Base-by-base conservation (phyloP, 2,797 vertebrate genomes). In the Clarias pachynema region DNA sequence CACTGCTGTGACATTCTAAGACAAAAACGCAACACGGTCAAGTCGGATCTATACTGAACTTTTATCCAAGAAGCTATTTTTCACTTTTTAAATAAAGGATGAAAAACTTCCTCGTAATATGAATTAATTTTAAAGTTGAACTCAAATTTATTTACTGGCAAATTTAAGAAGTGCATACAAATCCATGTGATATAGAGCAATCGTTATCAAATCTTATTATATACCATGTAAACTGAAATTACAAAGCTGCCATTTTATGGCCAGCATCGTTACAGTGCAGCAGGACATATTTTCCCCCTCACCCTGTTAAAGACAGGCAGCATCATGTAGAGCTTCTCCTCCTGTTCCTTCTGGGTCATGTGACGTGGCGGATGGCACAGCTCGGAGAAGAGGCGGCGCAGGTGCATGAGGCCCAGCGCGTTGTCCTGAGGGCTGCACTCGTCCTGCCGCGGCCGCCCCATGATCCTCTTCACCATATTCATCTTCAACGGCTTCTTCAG, bases 391-490 rank as follows among this genome's bases (percentile, higher is more conserved):
- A 99, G 98, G 79, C 98, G 96, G 5, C 98, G 96, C 87, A 99
- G 95, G 90, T 99, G 98, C 98, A 99, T 99, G 86, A 99, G 94
- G 79, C 98, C 98, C 87, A 99, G 94, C 0, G 98, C 97, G 0
- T 99, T 99, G 94, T 99, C 98, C 93, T 99, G 98, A 0, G 98
- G 98, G 91, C 97, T 99, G 91, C 98, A 99, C 92, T 99, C 98
- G 89, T 99, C 98, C 94, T 99, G 98, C 94, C 98, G 94, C 0
- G 98, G 98, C 91, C 98, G 96, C 87, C 98, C 98, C 98, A 99
- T 99, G 92, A 99, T 99, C 94, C 98, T 97, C 92, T 99, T 99
- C 94, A 99, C 97, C 98, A 99, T 98, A 95, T 99, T 99, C 98
- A 99, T 99, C 95, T 97, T 98, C 92, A 93, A 95, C 91, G 95